Evolutionary conservation across 2,113 vertebrate species (phyloP), one percentile per base, ranked within the genome.

Genomic region (Pampusana beccarii): DNA sequence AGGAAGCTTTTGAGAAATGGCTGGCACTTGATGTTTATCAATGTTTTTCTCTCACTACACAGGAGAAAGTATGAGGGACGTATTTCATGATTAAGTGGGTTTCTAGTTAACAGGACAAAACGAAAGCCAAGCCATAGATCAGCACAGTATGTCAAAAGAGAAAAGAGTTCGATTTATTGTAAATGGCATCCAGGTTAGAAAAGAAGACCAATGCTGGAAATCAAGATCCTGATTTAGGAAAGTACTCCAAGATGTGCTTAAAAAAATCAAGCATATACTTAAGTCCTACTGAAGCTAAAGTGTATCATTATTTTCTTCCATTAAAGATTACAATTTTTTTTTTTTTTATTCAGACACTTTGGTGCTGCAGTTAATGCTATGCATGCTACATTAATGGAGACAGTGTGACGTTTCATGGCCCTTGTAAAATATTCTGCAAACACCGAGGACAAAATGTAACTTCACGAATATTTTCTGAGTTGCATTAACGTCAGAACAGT

Each of bases 61-160:
- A 96, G 93, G 86, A 93, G 70, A 95, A 98, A 98, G 96, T 95
- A 97, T 92, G 94, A 97, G 96, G 86, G 85, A 96, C 93, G 97
- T 97, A 98, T 98, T 98, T 98, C 97, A 97, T 48, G 93, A 98
- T 93, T 95, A 97, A 98, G 97, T 97, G 91, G 97, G 97, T 89
- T 98, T 98, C 97, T 97, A 98, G 96, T 98, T 98, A 98, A 98
- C 91, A 97, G 97, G 94, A 96, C 93, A 97, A 97, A 98, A 97
- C 97, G 96, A 97, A 98, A 98, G 97, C 94, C 87, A 95, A 98
- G 96, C 86, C 95, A 98, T 98, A 98, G 97, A 98, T 98, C 98
- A 98, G 92, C 65, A 62, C 95, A 96, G 94, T 87, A 95, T 60
- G 96, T 95, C 98, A 98, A 87, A 96, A 92, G 66, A 70, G 65